These are phyloP conservation scores for Furcifer pardalis DNA, from an alignment of 2,797 vertebrate species.

Conservation along the genomic window DNA sequence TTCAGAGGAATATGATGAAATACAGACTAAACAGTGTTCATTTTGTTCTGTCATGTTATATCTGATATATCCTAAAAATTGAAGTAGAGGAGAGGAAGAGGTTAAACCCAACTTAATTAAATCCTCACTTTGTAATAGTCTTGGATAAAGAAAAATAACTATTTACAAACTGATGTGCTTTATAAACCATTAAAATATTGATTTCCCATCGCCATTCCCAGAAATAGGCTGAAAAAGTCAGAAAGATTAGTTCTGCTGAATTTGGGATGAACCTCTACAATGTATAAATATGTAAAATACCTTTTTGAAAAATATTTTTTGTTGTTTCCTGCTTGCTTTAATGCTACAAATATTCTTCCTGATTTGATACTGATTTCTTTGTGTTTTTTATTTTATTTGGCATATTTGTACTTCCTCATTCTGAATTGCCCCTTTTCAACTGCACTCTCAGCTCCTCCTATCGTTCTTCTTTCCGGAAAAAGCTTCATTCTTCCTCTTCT, in stretches of 20 bases:
- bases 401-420: conserved; percentile 67
- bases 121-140: neutral
- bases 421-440: conserved; percentile 79
- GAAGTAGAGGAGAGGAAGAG: too few species aligned
- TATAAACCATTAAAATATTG: too few species aligned
- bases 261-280: neutral
- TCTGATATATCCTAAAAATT: too few species aligned
- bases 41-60: too few species aligned
- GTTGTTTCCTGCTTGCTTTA: conserved; percentile 34
- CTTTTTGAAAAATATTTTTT: conserved; percentile 51
- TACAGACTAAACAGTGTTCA: too few species aligned
- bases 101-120: neutral
- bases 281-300: conserved; percentile 1
- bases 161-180: neutral
- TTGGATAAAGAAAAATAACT: neutral
- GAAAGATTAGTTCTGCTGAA: neutral
- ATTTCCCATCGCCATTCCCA: neutral
- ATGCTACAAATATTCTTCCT: conserved; percentile 43
- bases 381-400: conserved; percentile 51
- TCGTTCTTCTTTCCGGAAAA: conserved; percentile 90
- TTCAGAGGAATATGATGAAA: too few species aligned
- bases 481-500: conserved; percentile 95
- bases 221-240: neutral
- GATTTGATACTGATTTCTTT: conserved; percentile 51
- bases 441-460: conserved; percentile 80